These are phyloP conservation scores for Nycticorax nycticorax DNA, from an alignment of 2,113 vertebrate genomes.

Conservation along the genomic window DNA sequence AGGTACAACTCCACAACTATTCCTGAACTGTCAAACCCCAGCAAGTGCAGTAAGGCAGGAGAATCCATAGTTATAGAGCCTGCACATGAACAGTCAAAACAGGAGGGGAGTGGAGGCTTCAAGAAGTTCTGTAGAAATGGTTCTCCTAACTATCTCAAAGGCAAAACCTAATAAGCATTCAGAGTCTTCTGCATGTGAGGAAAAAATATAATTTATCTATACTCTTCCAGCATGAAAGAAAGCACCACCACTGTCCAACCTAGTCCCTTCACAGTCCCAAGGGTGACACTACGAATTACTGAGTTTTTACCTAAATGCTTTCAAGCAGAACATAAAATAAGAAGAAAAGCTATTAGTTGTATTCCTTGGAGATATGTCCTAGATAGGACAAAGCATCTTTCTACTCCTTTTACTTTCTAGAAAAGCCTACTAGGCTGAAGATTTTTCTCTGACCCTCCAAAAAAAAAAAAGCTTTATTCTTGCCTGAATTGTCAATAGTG, in stretches of 20 bases:
- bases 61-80: background rate
- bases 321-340: background rate
- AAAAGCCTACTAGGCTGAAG: background rate
- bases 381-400: constrained; percentile 5
- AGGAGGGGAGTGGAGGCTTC: background rate
- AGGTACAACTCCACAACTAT: background rate
- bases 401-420: background rate
- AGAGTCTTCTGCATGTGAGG: background rate
- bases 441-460: background rate
- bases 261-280: background rate
- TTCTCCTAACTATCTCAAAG: background rate
- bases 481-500: background rate
- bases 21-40: background rate
- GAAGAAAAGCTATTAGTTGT: background rate
- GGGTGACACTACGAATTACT: background rate
- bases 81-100: background rate
- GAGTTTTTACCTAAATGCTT: background rate
- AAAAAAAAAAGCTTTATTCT: background rate
- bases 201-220: background rate
- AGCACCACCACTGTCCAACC: background rate
- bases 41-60: background rate
- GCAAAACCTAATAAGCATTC: background rate
- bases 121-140: background rate
- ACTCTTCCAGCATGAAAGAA: background rate
- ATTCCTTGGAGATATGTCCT: background rate